phyloP scores from a whole-genome alignment of 1,140 invertebrate genomes.

The Ruditapes philippinarum region DNA sequence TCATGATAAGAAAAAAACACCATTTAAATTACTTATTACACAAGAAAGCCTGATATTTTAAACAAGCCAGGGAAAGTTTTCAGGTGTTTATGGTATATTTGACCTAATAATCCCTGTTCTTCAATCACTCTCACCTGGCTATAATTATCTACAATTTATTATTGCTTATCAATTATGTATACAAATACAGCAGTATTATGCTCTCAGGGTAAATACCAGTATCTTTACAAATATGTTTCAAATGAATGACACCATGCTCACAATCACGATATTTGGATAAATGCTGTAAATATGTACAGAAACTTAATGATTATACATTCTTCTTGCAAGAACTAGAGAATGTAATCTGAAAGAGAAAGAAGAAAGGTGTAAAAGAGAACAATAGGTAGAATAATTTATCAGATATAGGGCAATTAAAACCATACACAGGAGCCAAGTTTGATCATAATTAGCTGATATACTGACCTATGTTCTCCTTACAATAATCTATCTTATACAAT shows the following conservation, averaged over 20 bases:
- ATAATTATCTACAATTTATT: constrained; percentile 45
- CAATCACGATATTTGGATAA: not conserved
- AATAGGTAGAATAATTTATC: constrained; percentile 16
- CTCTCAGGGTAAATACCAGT: constrained; percentile 15
- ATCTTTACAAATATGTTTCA: not conserved
- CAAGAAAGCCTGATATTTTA: too few species aligned
- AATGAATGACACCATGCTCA: not conserved
- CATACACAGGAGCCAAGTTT: not conserved
- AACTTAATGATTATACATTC: not conserved
- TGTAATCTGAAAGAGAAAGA: not conserved
- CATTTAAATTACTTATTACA: too few species aligned
- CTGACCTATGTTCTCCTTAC: too few species aligned
- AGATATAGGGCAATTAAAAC: not conserved
- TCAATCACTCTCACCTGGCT: constrained; percentile 47
- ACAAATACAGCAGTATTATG: constrained; percentile 26
- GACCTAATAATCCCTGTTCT: not conserved
- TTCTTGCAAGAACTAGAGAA: not conserved
- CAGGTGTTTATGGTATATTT: not conserved
- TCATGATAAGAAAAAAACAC: too few species aligned
- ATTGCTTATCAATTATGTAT: constrained; percentile 61
- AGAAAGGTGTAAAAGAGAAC: not conserved
- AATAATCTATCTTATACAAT: too few species aligned
- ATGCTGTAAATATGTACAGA: not conserved
- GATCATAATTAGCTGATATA: not conserved
- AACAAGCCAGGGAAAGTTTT: too few species aligned